Evolutionary conservation across 2,113 vertebrate species (phyloP), one percentile per base, ranked within the genome.

Genomic region (Chloroceryle aenea): DNA sequence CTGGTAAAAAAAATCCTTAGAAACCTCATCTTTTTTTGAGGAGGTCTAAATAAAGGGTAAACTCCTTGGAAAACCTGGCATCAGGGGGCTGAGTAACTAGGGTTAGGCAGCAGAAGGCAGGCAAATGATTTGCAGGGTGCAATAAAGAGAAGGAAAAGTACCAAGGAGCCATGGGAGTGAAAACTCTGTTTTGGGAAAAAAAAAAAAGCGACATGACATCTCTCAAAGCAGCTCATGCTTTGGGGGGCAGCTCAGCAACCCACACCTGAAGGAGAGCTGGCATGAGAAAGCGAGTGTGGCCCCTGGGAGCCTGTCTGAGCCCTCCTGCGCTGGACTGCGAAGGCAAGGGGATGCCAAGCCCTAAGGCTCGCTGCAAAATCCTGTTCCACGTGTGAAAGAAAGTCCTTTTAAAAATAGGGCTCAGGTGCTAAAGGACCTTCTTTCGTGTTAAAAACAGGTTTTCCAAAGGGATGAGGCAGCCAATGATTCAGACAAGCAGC

Each of bases 21-120:
- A 74, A 82, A 53, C 21, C 1, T 62, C 0, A 0, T 6, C 3
- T 42, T 38, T 58, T 64, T 55, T 55, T 14, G 7, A 14, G 14
- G 3, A 6, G 5, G 4, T 45, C 38, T 64, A 75, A 74, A 10
- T 30, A 68, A 73, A 13, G 8, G 11, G 14, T 50, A 59, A 90
- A 58, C 20, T 59, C 38, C 27, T 56, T 25, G 66, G 43, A 53
- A 83, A 79, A 80, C 6, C 29, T 56, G 47, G 38, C 14, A 76
- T 4, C 14, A 56, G 29, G 26, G 23, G 21, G 32, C 19, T 18
- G 47, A 83, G 21, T 50, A 79, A 66, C 17, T 15, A 53, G 32
- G 25, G 20, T 29, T 26, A 29, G 7, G 32, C 29, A 84, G 83
- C 32, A 69, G 66, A 32, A 68, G 22, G 56, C 42, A 75, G 73